Conservation (phyloP, 2,888 invertebrate species). For the Nomada flava region DNA sequence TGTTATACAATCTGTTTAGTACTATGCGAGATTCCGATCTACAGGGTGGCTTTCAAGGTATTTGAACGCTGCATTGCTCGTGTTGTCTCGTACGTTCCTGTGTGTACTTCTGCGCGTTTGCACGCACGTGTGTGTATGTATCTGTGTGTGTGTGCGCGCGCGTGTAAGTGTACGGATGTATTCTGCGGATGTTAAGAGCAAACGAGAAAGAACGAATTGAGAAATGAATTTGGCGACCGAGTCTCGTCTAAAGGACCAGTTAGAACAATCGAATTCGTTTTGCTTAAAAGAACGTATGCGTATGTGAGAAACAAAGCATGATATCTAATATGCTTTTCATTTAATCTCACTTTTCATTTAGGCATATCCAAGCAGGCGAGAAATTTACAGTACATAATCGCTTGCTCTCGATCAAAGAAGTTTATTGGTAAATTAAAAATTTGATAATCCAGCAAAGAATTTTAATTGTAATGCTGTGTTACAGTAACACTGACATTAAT, state of each 20-base stretch:
- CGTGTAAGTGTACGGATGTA: conserved; percentile 4
- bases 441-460: too few species aligned
- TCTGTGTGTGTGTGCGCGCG: conserved; percentile 1
- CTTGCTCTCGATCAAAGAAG: not conserved
- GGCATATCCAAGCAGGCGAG: too few species aligned
- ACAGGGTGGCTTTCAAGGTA: conserved; percentile 68
- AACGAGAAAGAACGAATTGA: conserved; percentile 53
- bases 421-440: not conserved
- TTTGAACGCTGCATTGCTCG: conserved; percentile 65
- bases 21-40: conserved; percentile 73
- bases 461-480: not conserved
- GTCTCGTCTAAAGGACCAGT: conserved; percentile 36
- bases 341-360: too few species aligned
- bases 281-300: not conserved
- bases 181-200: conserved; percentile 39
- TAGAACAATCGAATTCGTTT: not conserved
- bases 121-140: not conserved
- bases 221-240: conserved; percentile 34
- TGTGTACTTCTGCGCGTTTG: conserved; percentile 12
- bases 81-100: conserved; percentile 33
- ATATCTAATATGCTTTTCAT: not conserved
- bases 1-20: conserved; percentile 68
- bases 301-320: not conserved
- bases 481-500: not conserved
- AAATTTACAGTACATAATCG: not conserved